A percentile compares a stretch with the other conserved stretches of the same genome.
These are phyloP conservation scores for Theocolax elegans DNA, from an alignment of 1,140 invertebrate species.

Conservation along the genomic window DNA sequence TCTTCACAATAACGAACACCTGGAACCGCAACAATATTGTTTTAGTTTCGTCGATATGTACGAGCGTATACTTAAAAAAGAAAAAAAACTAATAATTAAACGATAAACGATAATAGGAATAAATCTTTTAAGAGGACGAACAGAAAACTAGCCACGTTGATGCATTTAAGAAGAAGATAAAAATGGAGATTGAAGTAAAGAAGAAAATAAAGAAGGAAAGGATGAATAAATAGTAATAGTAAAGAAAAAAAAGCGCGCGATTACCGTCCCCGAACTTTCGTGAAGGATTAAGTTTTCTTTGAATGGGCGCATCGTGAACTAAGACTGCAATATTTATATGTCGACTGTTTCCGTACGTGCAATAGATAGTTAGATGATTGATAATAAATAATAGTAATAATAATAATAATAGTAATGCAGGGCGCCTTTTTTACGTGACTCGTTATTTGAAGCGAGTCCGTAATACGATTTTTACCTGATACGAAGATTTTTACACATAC, in stretches of 20 bases:
- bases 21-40: not conserved
- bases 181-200: conserved; percentile 3
- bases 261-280: conserved; percentile 31
- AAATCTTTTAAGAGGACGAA: conserved; percentile 33
- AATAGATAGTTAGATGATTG: conserved; percentile 33
- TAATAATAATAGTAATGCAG: conserved; percentile 15
- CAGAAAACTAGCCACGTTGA: conserved; percentile 31
- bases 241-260: conserved; percentile 5
- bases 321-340: conserved; percentile 42
- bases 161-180: conserved; percentile 5
- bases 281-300: too few relatives aligned
- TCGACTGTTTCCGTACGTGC: conserved; percentile 40
- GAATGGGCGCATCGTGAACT: conserved; percentile 22
- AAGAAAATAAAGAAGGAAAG: conserved; percentile 2
- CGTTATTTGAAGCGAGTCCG: not conserved
- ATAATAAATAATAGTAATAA: not conserved
- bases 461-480: conserved; percentile 35
- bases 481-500: conserved; percentile 34
- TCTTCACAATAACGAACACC: too few relatives aligned
- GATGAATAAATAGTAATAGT: conserved; percentile 8
- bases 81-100: too few relatives aligned
- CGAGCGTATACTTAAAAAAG: not conserved
- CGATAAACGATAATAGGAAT: conserved; percentile 16
- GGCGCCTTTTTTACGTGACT: conserved; percentile 29
- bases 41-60: not conserved